phyloP scores from a whole-genome alignment of 35 echinoderm and acorn worm species.

The Apostichopus parvimensis region DNA sequence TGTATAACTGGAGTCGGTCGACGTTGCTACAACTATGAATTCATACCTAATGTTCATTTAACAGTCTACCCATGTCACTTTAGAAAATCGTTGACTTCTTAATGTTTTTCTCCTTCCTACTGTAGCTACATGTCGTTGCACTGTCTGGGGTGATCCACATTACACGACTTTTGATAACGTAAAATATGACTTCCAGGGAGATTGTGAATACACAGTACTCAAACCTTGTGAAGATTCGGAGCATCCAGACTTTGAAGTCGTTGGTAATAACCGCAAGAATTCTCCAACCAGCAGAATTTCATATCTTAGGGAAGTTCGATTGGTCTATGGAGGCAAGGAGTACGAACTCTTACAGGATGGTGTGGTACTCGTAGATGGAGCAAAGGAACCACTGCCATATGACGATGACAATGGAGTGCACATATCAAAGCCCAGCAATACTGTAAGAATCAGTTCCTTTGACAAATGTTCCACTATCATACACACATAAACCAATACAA shows the following conservation, averaged over 20 bases:
- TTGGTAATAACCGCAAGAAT: not conserved
- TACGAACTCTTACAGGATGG: not conserved
- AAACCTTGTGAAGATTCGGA: not conserved
- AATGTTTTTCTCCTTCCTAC: not conserved
- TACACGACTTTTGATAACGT: not conserved
- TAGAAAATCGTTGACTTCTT: not conserved
- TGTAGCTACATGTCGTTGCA: no score
- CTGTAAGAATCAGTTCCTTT: not conserved
- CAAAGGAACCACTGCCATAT: not conserved
- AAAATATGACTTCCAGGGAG: slow-evolving; percentile 5
- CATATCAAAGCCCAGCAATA: not conserved
- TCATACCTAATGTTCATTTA: not conserved
- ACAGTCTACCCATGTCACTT: not conserved
- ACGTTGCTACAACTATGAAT: not conserved
- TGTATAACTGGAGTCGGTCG: no score
- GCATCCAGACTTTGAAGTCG: not conserved
- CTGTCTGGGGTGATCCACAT: no score
- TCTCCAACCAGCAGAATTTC: not conserved
- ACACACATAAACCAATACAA: no score
- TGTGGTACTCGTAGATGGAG: not conserved
- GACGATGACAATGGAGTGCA: slow-evolving; percentile 10
- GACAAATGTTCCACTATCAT: no score
- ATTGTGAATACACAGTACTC: slow-evolving; percentile 8
- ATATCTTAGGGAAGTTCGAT: not conserved
- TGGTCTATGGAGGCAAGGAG: not conserved